Evolutionary conservation across 2,113 vertebrate genomes (phyloP), one percentile per base, ranked within the genome.

Genomic region (Coptodon rendalli): DNA sequence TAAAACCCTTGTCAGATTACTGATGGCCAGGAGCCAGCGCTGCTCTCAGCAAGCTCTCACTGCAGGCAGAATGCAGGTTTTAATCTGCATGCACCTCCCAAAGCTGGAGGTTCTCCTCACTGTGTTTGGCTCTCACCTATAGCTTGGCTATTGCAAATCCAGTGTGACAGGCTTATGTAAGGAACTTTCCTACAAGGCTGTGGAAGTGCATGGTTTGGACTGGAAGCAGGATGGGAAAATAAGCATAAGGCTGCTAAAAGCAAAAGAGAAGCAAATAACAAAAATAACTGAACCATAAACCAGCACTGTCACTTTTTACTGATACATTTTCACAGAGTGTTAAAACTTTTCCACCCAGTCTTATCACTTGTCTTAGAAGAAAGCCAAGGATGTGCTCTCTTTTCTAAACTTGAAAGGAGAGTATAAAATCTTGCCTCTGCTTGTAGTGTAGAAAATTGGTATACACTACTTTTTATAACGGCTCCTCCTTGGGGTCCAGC

Each of bases 21-120:
- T 84, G 87, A 88, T 93, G 94, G 92, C 89, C 16, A 34, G 52
- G 16, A 63, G 90, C 91, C 93, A 94, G 91, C 86, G 61, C 84
- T 90, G 86, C 87, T 90, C 83, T 50, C 76, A 80, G 73, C 78
- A 40, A 79, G 66, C 45, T 68, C 52, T 89, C 79, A 53, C 84
- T 92, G 68, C 88, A 84, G 86, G 34, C 88, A 54, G 52, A 85
- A 85, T 40, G 78, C 76, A 87, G 85, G 63, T 52, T 89, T 86
- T 85, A 80, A 86, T 88, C 66, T 76, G 43, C 71, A 76, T 80
- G 50, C 45, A 31, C 45, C 11, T 36, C 24, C 76, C 29, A 85
- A 54, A 86, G 80, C 84, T 89, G 76, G 68, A 52, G 59, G 73
- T 66, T 83, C 89, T 87, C 81, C 53, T 83, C 52, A 80, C 76